Base-by-base conservation (phyloP, 2,797 vertebrate species). In the Coregonus sp. region DNA sequence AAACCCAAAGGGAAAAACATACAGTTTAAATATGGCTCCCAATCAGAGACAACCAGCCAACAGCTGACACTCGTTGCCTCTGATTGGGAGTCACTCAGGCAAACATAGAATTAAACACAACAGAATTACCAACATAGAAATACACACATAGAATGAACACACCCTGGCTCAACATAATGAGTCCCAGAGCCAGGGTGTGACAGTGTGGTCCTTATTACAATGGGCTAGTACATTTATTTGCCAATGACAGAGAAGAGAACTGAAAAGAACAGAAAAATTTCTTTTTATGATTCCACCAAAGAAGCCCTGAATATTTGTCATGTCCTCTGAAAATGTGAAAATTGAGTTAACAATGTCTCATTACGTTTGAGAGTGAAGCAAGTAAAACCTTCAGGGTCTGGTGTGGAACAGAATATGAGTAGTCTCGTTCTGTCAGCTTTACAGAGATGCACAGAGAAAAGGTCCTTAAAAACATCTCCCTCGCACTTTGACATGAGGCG, bases 391-490 rank as follows among this genome's bases (percentile, higher is more conserved):
- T 92, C 90, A 90, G 89, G 91, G 88, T 90, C 88, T 86, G 90
- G 91, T 88, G 86, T 82, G 86, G 91, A 72, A 76, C 92, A 88
- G 86, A 87, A 81, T 77, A 91, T 86, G 89, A 95, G 90, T 82
- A 90, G 90, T 88, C 93, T 91, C 91, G 90, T 92, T 94, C 89
- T 93, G 92, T 93, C 89, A 91, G 77, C 81, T 88, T 90, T 82
- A 80, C 84, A 65, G 87, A 92, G 85, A 90, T 90, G 87, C 89
- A 78, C 77, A 87, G 90, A 90, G 92, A 94, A 93, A 94, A 93
- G 93, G 91, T 94, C 91, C 93, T 94, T 91, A 91, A 92, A 91
- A 93, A 94, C 91, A 93, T 93, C 88, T 91, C 86, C 84, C 87
- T 91, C 86, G 82, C 88, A 91, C 92, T 93, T 93, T 91, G 94